Evolutionary conservation across 2,888 invertebrate genomes (phyloP), one percentile per base, ranked within the genome.

Genomic region (Idaea straminata): DNA sequence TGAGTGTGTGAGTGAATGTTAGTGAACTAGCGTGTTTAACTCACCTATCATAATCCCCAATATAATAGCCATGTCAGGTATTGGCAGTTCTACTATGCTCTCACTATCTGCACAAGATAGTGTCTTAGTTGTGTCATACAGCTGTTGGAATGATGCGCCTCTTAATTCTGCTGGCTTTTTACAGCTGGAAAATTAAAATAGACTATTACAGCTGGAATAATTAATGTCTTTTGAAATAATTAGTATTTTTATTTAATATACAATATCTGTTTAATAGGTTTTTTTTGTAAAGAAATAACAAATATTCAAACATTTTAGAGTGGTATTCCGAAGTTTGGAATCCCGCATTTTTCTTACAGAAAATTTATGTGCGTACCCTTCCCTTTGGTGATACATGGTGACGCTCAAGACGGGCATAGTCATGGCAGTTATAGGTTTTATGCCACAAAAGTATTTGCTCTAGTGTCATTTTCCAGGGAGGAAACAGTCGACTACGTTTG

Each of bases 1-100:
- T n/a, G n/a, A n/a, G n/a, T n/a, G n/a, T n/a, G n/a, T n/a, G n/a
- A n/a, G n/a, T n/a, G n/a, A n/a, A n/a, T n/a, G n/a, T n/a, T 15
- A 59, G 58, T 5, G n/a, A 0, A 13, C 3, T 25, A 25, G 25
- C 25, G 1, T 25, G 25, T 25, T 25, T 25, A 58, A 5, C 76
- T 67, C 68, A 86, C 87, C 87, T 61, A 85, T 86, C 82, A 86
- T 82, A 0, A 86, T 77, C 0, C 87, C 87, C 0, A 87, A 69
- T 3, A 85, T 64, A 0, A 87, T 82, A 0, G 82, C 83, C 64
- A 82, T 67, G 59, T 83, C 74, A 0, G 85, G 74, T 0, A 70
- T 73, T 0, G 77, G 71, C 0, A 62, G 4, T 0, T 74, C 72
- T 4, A 62, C 60, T 0, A 77, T 38, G 0, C 16, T 76, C 63